These are phyloP conservation scores for Cydia pomonella DNA, from an alignment of 1,140 invertebrate genomes.

Conservation along the genomic window DNA sequence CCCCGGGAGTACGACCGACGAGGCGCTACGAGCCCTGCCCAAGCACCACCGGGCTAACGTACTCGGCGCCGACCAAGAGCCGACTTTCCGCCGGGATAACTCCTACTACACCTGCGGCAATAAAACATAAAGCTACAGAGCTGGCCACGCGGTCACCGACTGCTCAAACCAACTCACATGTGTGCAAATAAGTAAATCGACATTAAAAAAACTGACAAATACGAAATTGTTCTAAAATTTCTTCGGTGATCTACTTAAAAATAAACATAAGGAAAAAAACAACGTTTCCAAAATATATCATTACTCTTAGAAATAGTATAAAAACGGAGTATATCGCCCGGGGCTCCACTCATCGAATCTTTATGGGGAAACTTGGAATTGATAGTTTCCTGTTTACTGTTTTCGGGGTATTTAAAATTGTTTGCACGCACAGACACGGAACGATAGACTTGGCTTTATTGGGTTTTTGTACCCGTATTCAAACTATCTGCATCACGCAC, in stretches of 20 bases:
- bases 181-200: slow-evolving; percentile 67
- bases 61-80: slow-evolving; percentile 75
- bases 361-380: slow-evolving; percentile 68
- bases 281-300: slow-evolving; percentile 51
- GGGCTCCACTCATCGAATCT: slow-evolving; percentile 58
- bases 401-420: slow-evolving; percentile 63
- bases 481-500: slow-evolving; percentile 70
- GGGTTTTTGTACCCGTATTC: slow-evolving; percentile 53
- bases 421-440: slow-evolving; percentile 63
- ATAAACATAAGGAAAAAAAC: slow-evolving; percentile 49
- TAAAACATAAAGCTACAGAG: slow-evolving; percentile 78
- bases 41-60: slow-evolving; percentile 65
- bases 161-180: slow-evolving; percentile 58
- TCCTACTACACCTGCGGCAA: slow-evolving; percentile 79
- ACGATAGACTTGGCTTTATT: slow-evolving; percentile 54
- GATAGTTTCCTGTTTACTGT: slow-evolving; percentile 67
- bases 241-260: slow-evolving; percentile 40
- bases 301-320: slow-evolving; percentile 47
- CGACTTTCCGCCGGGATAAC: slow-evolving; percentile 75
- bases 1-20: slow-evolving; percentile 43
- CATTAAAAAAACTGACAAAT: slow-evolving; percentile 42
- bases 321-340: slow-evolving; percentile 50
- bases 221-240: slow-evolving; percentile 31
- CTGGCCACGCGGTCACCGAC: slow-evolving; percentile 59
- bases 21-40: slow-evolving; percentile 65